Base-by-base conservation (phyloP, 2,888 invertebrate species). In the Drosophila niveifrons region DNA sequence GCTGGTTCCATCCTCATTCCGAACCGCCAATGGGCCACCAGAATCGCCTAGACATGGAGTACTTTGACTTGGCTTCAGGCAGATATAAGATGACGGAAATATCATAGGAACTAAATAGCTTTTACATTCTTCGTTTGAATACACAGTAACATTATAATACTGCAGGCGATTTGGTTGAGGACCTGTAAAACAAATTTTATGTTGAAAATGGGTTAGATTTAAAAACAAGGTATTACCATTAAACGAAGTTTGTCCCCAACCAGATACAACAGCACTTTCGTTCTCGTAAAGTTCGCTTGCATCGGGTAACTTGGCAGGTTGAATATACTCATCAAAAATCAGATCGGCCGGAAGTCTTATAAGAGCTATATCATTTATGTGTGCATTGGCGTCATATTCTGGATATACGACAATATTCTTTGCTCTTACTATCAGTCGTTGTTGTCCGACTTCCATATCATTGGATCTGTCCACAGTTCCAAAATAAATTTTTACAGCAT, bases 1-100 rank as follows among this genome's bases (percentile, higher is more conserved):
- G 6, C 17, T 23, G 11, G 9, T 36, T 2, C 51, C 52, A 7
- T n/a, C 17, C 0, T 47, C 28, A 36, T 53, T 46, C 2, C 8
- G 18, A 28, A 66, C 8, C 0, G 9, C 48, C n/a, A 72, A 13
- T 8, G 72, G 61, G 11, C 72, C 52, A 11, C 72, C 72, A 29
- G 72, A 72, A 31, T 41, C 39, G 39, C 39, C 39, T 2, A 0
- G 0, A 4, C 39, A 41, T 1, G 39, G 8, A 41, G 13, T 9
- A 41, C 15, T 41, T 15, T 13, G 9, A 41, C 39, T 41, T 6
- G 39, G 39, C 9, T 6, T 15, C 15, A 15, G 15, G 7, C 39
- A 41, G 11, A 41, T 13, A 8, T 0, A 41, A 1, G 13, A 15
- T 11, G 2, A 2, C 15, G 13, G 39, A 3, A 15, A 13, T 13